Percentiles rank a stretch among this genome's conserved stretches.
These are phyloP conservation scores for Phoenoteleia sp. DNA, from an alignment of 2,888 invertebrate species.

Conservation along the genomic window DNA sequence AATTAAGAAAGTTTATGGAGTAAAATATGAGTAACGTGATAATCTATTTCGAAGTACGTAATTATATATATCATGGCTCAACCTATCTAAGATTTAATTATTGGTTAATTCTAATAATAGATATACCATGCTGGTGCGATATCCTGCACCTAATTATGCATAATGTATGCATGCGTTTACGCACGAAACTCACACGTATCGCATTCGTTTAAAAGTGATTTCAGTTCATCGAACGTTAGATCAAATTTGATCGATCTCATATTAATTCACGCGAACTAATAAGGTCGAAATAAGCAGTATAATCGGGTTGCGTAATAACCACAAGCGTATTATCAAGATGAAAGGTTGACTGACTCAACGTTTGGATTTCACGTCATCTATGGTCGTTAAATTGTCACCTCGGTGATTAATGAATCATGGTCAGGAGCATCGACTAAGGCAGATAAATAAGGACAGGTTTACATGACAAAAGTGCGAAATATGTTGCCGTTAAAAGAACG, in stretches of 20 bases:
- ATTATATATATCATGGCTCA: too few relatives aligned
- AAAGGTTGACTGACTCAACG: slow-evolving; percentile 54
- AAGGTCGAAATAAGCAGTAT: slow-evolving; percentile 47
- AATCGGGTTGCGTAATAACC: slow-evolving; percentile 50
- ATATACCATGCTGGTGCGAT: slow-evolving; percentile 2
- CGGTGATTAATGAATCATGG: slow-evolving; percentile 51
- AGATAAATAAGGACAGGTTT: slow-evolving; percentile 19
- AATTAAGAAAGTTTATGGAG: too few relatives aligned
- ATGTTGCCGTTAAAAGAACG: background rate
- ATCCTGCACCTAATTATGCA: slow-evolving; percentile 16
- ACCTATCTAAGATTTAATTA: slow-evolving; percentile 37
- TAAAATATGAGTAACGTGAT: too few relatives aligned
- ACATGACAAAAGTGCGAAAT: slow-evolving; percentile 24
- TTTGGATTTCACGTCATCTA: slow-evolving; percentile 51
- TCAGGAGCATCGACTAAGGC: slow-evolving; percentile 2
- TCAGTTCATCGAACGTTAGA: slow-evolving; percentile 32
- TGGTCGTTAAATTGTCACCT: slow-evolving; percentile 49
- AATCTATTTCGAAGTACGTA: too few relatives aligned
- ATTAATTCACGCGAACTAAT: slow-evolving; percentile 55
- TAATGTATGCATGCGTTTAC: background rate
- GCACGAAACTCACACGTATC: slow-evolving; percentile 1
- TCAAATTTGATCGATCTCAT: slow-evolving; percentile 52
- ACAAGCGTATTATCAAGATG: slow-evolving; percentile 43
- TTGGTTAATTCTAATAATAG: slow-evolving; percentile 22
- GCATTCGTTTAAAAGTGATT: slow-evolving; percentile 31